Conservation (phyloP, 2,113 vertebrate species). For the Pelodiscus sinensis region DNA sequence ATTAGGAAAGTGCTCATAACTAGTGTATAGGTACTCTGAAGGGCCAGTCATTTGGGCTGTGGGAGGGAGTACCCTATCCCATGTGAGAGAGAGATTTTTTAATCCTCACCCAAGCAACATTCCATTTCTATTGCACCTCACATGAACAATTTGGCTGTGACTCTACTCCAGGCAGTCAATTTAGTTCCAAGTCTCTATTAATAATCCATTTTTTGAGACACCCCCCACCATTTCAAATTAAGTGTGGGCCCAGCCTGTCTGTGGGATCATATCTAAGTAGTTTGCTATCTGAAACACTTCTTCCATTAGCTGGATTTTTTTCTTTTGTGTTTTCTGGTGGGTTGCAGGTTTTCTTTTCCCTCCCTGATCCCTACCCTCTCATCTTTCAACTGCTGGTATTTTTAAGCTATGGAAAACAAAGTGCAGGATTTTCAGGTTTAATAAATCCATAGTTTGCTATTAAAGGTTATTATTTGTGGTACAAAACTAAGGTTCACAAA, state of each 20-base stretch:
- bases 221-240: conserved; percentile 21
- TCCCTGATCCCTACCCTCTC: background rate
- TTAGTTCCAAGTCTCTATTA: conserved; percentile 24
- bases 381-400: background rate
- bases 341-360: background rate
- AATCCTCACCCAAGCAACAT: conserved; percentile 32
- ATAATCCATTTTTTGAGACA: conserved; percentile 39
- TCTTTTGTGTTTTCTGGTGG: background rate
- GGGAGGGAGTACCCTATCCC: background rate
- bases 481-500: background rate
- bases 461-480: background rate
- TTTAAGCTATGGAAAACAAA: conserved; percentile 4
- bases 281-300: conserved; percentile 31
- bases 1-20: background rate
- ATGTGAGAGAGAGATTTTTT: background rate
- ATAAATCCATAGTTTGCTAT: background rate
- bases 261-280: conserved; percentile 39
- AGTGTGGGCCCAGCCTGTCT: background rate
- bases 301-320: conserved; percentile 29
- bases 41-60: conserved; percentile 17
- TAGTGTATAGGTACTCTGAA: conserved; percentile 6
- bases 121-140: conserved; percentile 40
- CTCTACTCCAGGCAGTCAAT: conserved; percentile 31
- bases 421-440: background rate
- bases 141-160: conserved; percentile 3